A percentile compares a stretch with the other conserved stretches of the same genome.
Conservation (phyloP, 2,113 vertebrate species). For the Oryzias celebensis region DNA sequence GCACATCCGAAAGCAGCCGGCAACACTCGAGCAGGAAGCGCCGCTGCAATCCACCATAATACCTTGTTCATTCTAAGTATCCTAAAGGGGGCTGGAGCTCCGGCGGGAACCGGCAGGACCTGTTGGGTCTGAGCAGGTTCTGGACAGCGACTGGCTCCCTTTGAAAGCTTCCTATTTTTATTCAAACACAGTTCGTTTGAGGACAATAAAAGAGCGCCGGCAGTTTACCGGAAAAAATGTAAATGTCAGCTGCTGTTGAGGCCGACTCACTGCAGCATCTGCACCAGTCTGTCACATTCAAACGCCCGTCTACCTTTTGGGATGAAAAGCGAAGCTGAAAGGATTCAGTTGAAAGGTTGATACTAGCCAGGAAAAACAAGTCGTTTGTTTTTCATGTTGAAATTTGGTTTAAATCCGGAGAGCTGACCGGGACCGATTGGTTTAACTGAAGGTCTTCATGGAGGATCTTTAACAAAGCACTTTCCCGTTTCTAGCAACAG, state of each 20-base stretch:
- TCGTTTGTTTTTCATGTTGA: neutral
- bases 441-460: constrained; percentile 25
- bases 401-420: constrained; percentile 9
- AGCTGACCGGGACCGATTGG: constrained; percentile 10
- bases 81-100: constrained; percentile 24
- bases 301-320: constrained; percentile 50
- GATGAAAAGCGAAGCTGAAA: constrained; percentile 49
- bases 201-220: constrained; percentile 75
- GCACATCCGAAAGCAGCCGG: constrained; percentile 17
- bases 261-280: constrained; percentile 54
- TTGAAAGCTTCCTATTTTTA: constrained; percentile 70
- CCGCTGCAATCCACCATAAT: constrained; percentile 14
- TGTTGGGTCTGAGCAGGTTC: constrained; percentile 33
- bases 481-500: constrained; percentile 48
- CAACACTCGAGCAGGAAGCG: constrained; percentile 13
- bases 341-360: neutral
- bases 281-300: constrained; percentile 68
- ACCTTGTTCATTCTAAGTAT: constrained; percentile 28
- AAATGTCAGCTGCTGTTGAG: constrained; percentile 81
- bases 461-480: constrained; percentile 34
- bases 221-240: constrained; percentile 78
- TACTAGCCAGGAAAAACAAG: constrained; percentile 15
- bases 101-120: constrained; percentile 22
- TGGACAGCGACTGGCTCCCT: constrained; percentile 24
- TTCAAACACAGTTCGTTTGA: constrained; percentile 79